These are phyloP conservation scores for Oenanthe oenanthe DNA, from an alignment of 2,113 vertebrate species.

Conservation along the genomic window DNA sequence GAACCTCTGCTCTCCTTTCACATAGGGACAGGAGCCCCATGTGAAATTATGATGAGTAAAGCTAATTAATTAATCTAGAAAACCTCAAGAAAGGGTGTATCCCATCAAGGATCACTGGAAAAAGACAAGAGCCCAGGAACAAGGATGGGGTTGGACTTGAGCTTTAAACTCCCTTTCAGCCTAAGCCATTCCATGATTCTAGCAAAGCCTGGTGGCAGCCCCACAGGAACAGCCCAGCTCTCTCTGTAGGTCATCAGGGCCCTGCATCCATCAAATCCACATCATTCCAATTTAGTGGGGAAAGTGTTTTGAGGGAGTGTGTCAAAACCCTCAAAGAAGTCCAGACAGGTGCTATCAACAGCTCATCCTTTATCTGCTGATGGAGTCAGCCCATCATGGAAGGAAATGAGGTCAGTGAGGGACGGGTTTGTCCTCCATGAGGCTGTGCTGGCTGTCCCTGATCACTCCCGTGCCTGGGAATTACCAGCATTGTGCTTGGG, in stretches of 20 bases:
- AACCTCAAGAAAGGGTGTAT: neutral
- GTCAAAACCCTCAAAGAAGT: neutral
- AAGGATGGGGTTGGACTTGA: neutral
- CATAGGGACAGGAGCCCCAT: neutral
- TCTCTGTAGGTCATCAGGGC: neutral
- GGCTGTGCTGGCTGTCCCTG: neutral
- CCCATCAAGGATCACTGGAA: neutral
- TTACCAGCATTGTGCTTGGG: neutral
- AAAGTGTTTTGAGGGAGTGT: neutral
- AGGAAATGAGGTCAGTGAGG: accelerated
- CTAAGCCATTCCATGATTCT: neutral
- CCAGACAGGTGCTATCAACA: neutral
- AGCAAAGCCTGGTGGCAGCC: neutral
- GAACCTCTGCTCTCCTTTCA: neutral
- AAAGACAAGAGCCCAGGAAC: neutral
- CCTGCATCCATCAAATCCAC: neutral
- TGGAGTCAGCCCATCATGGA: neutral
- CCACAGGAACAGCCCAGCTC: neutral
- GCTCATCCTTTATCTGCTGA: neutral
- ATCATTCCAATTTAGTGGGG: neutral
- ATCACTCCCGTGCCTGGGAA: neutral
- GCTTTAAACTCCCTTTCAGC: neutral
- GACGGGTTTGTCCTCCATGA: neutral
- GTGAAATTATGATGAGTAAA: neutral
- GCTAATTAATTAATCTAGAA: neutral